Evolutionary conservation across 2,113 vertebrate species (phyloP), one percentile per base, ranked within the genome.

Genomic region (Geococcyx californianus): DNA sequence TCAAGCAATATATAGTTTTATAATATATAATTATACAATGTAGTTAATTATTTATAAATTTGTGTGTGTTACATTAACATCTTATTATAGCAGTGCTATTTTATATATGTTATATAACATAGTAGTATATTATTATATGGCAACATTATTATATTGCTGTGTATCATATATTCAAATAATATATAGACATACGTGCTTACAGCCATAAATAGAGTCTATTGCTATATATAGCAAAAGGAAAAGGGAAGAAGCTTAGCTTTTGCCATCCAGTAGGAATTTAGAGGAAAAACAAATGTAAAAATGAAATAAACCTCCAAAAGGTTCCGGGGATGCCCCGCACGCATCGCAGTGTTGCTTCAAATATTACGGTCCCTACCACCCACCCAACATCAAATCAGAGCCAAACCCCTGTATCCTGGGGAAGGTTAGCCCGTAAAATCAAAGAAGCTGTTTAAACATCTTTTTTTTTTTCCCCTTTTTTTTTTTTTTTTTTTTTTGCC

Each of bases 361-460:
- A 18, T 2, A 7, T 0, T 7, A 20, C 0, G 5, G 3, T 11
- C 54, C 2, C 5, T 29, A 11, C 5, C 42, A 16, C 42, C 2
- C 29, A 1, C 13, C 10, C 74, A 18, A 6, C 59, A 3, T 16
- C 55, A 17, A 74, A 4, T 0, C 70, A 51, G 40, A 3, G 67
- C n/a, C 31, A 5, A 95, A 90, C 83, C 94, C 90, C 89, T 81
- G 59, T 63, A 59, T 42, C 38, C 78, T 2, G 24, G 89, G 84
- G 63, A 91, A 83, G 84, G 84, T 94, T 59, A 91, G 18, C 96
- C 95, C 66, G 26, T 58, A 87, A 97, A 96, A 98, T 89, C 94
- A 96, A 97, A 97, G 78, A 96, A 98, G 74, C 97, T 96, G 91
- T 89, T 98, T 95, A 96, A 98, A 98, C 95, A 77, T 97, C 58